Percentiles rank a stretch among this genome's conserved stretches.
phyloP scores from a whole-genome alignment of 2,113 vertebrate species.

The Strix aluco region DNA sequence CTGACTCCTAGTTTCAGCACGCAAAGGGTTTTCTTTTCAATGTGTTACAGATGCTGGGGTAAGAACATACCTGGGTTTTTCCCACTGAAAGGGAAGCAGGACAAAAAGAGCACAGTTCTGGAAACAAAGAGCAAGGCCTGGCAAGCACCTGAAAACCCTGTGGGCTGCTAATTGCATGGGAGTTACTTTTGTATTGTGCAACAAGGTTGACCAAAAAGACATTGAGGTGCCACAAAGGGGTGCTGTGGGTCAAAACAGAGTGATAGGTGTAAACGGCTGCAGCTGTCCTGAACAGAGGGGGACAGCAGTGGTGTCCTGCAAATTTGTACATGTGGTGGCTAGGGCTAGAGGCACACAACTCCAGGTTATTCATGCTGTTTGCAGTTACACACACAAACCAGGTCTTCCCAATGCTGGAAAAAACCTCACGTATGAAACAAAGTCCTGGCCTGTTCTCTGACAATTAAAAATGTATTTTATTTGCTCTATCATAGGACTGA shows the following conservation, averaged over 20 bases:
- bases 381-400: background rate
- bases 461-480: background rate
- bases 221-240: background rate
- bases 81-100: background rate
- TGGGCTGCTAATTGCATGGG: background rate
- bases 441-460: background rate
- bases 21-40: background rate
- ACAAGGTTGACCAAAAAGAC: background rate
- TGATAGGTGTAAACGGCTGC: background rate
- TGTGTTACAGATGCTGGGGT: background rate
- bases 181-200: background rate
- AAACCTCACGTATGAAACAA: background rate
- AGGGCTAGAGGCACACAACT: background rate
- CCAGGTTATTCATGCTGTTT: background rate
- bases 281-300: background rate
- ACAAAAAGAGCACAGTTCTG: background rate
- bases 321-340: background rate
- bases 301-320: background rate
- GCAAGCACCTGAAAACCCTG: background rate
- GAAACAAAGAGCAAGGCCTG: background rate
- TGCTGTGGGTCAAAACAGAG: background rate
- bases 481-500: background rate
- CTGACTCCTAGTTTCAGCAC: background rate
- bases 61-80: background rate
- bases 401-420: background rate